phyloP scores from a whole-genome alignment of 1,140 invertebrate species.

The Pseudomyrmex dendroicus region DNA sequence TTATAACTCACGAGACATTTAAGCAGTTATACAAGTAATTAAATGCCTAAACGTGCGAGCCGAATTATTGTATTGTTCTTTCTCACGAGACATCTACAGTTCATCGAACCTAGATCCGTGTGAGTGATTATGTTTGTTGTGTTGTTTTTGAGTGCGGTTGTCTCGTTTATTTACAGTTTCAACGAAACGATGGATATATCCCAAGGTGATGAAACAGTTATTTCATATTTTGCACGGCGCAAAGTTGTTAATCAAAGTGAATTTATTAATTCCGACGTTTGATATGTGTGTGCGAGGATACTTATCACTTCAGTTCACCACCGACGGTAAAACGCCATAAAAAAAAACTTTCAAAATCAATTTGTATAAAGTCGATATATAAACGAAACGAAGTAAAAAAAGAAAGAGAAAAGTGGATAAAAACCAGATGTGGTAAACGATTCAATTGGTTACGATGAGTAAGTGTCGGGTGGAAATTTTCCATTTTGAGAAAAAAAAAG shows the following conservation, averaged over 20 bases:
- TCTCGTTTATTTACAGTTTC: not conserved
- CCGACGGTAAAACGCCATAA: conserved; percentile 74
- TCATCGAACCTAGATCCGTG: not conserved
- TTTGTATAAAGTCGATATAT: conserved; percentile 75
- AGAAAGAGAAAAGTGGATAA: conserved; percentile 25
- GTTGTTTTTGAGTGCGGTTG: not conserved
- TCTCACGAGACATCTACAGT: not conserved
- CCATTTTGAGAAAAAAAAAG: conserved; percentile 41
- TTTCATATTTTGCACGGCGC: too few relatives aligned
- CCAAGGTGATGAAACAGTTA: too few relatives aligned
- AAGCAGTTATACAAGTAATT: not conserved
- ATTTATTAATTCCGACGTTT: conserved; percentile 12
- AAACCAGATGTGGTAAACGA: conserved; percentile 64
- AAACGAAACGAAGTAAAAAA: conserved; percentile 59
- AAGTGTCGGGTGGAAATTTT: conserved; percentile 57
- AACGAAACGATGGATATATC: not conserved
- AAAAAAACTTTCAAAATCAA: conserved; percentile 62
- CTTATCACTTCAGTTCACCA: conserved; percentile 66
- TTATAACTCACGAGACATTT: too few relatives aligned
- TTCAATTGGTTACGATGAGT: conserved; percentile 71
- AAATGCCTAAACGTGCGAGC: conserved; percentile 15
- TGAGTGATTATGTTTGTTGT: conserved; percentile 15
- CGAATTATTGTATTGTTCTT: conserved; percentile 24
- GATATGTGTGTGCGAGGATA: conserved; percentile 14
- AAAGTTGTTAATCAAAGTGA: too few relatives aligned